phyloP scores from a whole-genome alignment of 2,113 vertebrate genomes.

The Rhinolophus sinicus region DNA sequence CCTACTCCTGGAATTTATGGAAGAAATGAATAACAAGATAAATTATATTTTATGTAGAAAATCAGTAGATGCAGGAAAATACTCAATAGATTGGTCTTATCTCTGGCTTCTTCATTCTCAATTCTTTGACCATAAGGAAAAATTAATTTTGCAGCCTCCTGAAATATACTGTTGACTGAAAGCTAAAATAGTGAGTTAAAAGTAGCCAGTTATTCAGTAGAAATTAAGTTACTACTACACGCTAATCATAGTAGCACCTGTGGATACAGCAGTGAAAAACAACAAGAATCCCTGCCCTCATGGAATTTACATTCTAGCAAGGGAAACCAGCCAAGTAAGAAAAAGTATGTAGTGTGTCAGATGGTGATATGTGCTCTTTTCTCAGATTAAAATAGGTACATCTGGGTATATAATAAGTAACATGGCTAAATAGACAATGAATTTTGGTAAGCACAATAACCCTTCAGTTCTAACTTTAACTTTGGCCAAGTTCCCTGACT shows the following conservation, averaged over 20 bases:
- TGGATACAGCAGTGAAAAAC: not conserved
- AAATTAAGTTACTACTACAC: not conserved
- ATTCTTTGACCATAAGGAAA: not conserved
- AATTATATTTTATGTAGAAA: constrained; percentile 17
- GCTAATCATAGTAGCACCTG: not conserved
- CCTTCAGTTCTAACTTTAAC: not conserved
- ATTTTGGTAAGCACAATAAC: not conserved
- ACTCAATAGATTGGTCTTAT: not conserved
- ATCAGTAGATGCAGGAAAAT: not conserved
- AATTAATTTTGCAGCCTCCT: not conserved
- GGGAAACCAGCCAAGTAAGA: not conserved
- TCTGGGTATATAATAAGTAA: not conserved
- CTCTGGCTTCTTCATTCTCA: not conserved
- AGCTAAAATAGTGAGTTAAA: not conserved
- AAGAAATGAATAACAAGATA: not conserved
- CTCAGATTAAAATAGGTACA: not conserved
- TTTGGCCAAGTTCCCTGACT: not conserved
- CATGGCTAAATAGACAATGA: not conserved
- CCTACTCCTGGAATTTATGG: not conserved
- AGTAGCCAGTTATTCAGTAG: not conserved
- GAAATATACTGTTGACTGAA: not conserved
- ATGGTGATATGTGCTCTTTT: not conserved
- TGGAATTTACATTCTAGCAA: not conserved
- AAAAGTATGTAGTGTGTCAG: not conserved
- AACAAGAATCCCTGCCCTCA: not conserved